Evolutionary conservation across 2,888 invertebrate species (phyloP).

Genomic region (Trichopria drosophilae): DNA sequence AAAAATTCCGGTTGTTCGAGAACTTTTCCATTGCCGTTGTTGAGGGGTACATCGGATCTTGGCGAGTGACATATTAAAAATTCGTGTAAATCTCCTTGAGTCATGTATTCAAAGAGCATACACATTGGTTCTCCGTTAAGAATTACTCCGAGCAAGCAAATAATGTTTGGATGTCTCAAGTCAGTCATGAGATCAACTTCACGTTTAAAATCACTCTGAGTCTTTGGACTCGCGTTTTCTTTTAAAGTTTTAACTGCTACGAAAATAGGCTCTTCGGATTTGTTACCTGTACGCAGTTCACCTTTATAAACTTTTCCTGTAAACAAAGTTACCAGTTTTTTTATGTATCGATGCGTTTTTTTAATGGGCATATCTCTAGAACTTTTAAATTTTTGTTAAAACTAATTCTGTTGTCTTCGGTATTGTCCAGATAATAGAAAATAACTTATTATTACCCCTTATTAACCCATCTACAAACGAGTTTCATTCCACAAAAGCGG

Average conservation of each 20-base stretch:
- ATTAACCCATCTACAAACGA: too few relatives aligned
- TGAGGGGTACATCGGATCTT: constrained; percentile 61
- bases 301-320: constrained; percentile 91
- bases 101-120: constrained; percentile 98
- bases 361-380: too few relatives aligned
- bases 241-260: constrained; percentile 94
- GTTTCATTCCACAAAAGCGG: too few relatives aligned
- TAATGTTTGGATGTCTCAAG: constrained; percentile 92
- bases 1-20: constrained; percentile 85
- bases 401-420: too few relatives aligned
- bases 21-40: constrained; percentile 71
- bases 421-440: background rate
- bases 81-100: constrained; percentile 94
- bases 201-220: constrained; percentile 87
- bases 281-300: constrained; percentile 71
- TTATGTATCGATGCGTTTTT: too few relatives aligned
- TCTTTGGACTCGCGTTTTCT: constrained; percentile 89
- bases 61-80: constrained; percentile 91
- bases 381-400: too few relatives aligned
- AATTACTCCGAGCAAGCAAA: constrained; percentile 90
- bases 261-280: constrained; percentile 68
- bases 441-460: background rate
- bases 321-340: too few relatives aligned
- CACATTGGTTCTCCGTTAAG: constrained; percentile 87
- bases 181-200: constrained; percentile 95